phyloP scores from a whole-genome alignment of 2,113 vertebrate species.

The Budorcas taxicolor region DNA sequence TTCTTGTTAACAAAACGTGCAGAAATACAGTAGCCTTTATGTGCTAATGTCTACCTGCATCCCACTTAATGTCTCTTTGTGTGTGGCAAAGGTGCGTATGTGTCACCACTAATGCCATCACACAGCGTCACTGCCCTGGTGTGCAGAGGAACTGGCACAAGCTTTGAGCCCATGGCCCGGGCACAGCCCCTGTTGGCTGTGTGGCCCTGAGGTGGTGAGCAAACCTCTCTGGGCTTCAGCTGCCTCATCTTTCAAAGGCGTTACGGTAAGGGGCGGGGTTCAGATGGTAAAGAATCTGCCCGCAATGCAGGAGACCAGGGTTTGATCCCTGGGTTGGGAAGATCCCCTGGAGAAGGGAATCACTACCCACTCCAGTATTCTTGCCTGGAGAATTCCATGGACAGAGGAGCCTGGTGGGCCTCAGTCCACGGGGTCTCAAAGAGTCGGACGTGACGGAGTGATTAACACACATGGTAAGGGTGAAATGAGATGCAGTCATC shows the following conservation, averaged over 20 bases:
- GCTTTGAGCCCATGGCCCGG: too few relatives aligned
- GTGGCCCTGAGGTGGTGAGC: not conserved
- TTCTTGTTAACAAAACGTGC: rapidly evolving
- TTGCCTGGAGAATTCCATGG: not conserved
- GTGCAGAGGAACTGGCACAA: rapidly evolving
- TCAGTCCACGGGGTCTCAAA: not conserved
- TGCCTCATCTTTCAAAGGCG: rapidly evolving
- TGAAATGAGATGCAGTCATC: rapidly evolving
- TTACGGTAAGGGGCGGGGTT: not conserved
- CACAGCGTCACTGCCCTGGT: rapidly evolving
- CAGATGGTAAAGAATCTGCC: not conserved
- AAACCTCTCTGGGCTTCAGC: not conserved
- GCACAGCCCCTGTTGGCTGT: not conserved
- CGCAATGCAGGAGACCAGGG: not conserved
- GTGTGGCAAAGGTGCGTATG: rapidly evolving
- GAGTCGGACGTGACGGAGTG: not conserved
- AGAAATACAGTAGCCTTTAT: too few relatives aligned
- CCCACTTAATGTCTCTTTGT: too few relatives aligned
- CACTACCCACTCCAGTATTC: not conserved
- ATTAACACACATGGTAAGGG: not conserved
- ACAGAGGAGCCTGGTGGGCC: not conserved
- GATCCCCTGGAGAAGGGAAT: not conserved
- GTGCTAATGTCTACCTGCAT: not conserved
- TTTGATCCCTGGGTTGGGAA: not conserved
- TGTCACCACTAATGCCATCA: not conserved